Evolutionary conservation across 2,113 vertebrate species (phyloP).

Genomic region (Eretmochelys imbricata): DNA sequence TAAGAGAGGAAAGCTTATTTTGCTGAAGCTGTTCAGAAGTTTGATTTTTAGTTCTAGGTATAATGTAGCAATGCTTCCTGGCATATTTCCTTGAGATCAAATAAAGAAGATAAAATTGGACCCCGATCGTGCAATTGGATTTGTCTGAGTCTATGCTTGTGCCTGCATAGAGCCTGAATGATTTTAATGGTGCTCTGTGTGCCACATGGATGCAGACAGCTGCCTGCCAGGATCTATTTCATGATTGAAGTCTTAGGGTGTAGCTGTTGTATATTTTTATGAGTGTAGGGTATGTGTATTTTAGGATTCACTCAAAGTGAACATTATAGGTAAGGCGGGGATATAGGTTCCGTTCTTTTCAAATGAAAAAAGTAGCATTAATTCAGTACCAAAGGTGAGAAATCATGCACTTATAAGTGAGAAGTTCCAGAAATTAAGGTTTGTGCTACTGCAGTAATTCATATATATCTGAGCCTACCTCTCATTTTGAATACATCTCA

Average conservation of each 20-base stretch:
- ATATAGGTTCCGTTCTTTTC: neutral
- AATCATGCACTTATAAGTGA: neutral
- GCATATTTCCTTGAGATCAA: neutral
- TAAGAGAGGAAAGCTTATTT: neutral
- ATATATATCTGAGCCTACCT: neutral
- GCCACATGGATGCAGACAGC: neutral
- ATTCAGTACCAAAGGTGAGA: neutral
- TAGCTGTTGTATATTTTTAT: neutral
- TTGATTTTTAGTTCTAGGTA: neutral
- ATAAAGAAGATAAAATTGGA: neutral
- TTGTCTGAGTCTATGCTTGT: neutral
- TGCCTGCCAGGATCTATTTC: neutral
- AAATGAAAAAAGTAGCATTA: neutral
- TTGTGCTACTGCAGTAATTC: neutral
- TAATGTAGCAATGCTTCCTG: neutral
- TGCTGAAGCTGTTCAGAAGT: neutral
- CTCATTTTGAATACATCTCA: too few relatives aligned
- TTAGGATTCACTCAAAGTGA: neutral
- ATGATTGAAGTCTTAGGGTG: neutral
- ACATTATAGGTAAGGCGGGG: neutral
- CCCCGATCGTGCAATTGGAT: neutral
- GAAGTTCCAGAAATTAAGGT: neutral
- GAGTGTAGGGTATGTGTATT: neutral
- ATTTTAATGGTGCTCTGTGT: neutral
- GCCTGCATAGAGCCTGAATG: neutral